phyloP scores from a whole-genome alignment of 1,140 invertebrate genomes.

The Trinorchestia longiramus region DNA sequence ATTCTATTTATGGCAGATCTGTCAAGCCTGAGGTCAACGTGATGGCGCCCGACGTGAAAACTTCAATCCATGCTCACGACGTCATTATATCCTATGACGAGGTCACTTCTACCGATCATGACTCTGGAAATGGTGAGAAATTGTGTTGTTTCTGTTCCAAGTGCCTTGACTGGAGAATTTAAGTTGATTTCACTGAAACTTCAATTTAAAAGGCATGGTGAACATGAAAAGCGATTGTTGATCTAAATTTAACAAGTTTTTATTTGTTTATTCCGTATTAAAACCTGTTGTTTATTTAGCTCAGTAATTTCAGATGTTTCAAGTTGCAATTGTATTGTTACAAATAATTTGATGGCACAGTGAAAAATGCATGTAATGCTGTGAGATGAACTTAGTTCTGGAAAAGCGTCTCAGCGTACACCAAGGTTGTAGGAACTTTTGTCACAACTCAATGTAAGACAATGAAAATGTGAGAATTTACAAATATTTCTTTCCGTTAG shows the following conservation, averaged over 20 bases:
- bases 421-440: too few relatives aligned
- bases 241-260: neutral
- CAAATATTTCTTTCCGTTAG: too few relatives aligned
- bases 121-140: neutral
- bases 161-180: neutral
- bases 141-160: neutral
- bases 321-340: neutral
- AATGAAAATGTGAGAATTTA: too few relatives aligned
- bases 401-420: too few relatives aligned
- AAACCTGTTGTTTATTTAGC: neutral
- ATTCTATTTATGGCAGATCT: neutral
- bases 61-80: neutral
- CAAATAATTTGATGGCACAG: neutral
- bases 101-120: neutral
- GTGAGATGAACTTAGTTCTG: too few relatives aligned
- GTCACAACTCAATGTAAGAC: too few relatives aligned
- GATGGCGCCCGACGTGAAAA: too few relatives aligned
- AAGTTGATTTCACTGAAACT: neutral
- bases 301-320: neutral
- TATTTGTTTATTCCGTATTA: neutral
- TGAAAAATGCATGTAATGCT: too few relatives aligned
- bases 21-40: too few relatives aligned
- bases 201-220: neutral
- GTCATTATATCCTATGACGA: neutral
- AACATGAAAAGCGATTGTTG: neutral